These are phyloP conservation scores for Schrankia costaestrigalis DNA, from an alignment of 2,888 invertebrate species.

Conservation along the genomic window DNA sequence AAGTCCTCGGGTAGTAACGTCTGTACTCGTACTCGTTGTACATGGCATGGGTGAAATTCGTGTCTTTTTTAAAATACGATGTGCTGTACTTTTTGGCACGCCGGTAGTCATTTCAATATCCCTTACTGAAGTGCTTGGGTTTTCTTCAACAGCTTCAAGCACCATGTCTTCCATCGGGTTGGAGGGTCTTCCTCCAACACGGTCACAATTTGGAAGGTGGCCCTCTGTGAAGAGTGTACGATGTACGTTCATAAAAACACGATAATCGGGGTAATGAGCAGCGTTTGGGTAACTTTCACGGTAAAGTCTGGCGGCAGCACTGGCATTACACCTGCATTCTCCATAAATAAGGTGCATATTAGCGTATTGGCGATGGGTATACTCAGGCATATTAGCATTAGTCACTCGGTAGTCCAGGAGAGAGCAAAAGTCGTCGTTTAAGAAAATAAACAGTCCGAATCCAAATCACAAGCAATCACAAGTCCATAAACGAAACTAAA, in stretches of 20 bases:
- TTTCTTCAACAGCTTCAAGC: background rate
- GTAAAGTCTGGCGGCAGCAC: background rate
- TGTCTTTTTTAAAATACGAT: background rate
- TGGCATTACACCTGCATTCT: background rate
- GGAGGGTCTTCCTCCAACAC: background rate
- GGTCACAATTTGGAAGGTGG: background rate
- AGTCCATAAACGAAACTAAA: background rate
- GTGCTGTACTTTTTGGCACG: background rate
- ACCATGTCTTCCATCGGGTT: background rate
- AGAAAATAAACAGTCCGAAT: background rate
- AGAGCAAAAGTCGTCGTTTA: background rate
- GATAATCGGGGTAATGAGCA: background rate
- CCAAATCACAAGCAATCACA: slow-evolving; percentile 2
- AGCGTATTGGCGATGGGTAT: background rate
- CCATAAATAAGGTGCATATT: no score
- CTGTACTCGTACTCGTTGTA: background rate
- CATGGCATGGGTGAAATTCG: background rate
- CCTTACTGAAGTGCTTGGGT: no score
- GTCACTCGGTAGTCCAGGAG: background rate
- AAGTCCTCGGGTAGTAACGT: background rate
- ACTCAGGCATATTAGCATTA: background rate
- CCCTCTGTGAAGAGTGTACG: background rate
- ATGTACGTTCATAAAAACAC: background rate
- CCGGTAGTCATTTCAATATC: background rate
- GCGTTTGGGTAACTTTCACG: slow-evolving; percentile 1